Percentiles rank a stretch among this genome's conserved stretches.
These are phyloP conservation scores for Eudorcas thomsonii DNA, from an alignment of 2,113 vertebrate species.

Conservation along the genomic window DNA sequence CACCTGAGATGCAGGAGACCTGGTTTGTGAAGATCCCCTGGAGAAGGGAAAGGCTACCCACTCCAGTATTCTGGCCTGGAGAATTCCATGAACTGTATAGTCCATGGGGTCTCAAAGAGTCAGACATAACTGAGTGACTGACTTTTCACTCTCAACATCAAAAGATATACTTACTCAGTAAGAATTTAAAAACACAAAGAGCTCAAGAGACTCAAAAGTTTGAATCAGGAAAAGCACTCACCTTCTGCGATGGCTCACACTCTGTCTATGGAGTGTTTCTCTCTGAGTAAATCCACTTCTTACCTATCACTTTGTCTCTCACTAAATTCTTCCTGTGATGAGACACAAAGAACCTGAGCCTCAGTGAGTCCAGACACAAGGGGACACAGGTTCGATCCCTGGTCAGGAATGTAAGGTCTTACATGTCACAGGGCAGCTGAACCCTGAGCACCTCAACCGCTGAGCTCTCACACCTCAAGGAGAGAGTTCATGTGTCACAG, in stretches of 20 bases:
- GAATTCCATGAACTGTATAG: neutral
- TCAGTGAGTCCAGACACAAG: neutral
- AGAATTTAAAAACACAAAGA: neutral
- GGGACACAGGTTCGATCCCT: neutral
- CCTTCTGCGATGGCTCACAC: neutral
- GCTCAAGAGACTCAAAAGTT: neutral
- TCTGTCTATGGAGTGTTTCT: neutral
- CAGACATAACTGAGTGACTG: neutral
- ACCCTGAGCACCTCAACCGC: neutral
- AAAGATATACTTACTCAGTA: neutral
- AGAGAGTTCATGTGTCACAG: neutral
- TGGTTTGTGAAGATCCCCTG: neutral
- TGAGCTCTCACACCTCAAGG: neutral
- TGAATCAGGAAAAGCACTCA: neutral
- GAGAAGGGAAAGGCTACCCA: neutral
- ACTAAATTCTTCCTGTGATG: neutral
- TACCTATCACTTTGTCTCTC: neutral
- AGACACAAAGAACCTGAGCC: neutral
- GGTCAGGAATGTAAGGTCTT: neutral
- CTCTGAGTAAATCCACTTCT: neutral
- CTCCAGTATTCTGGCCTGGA: neutral
- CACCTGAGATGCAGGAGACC: rapidly evolving
- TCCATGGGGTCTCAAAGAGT: neutral
- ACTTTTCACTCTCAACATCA: neutral
- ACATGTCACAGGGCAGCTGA: neutral